Evolutionary conservation across 2,888 invertebrate species (phyloP).

Genomic region (Cactoblastis cactorum): DNA sequence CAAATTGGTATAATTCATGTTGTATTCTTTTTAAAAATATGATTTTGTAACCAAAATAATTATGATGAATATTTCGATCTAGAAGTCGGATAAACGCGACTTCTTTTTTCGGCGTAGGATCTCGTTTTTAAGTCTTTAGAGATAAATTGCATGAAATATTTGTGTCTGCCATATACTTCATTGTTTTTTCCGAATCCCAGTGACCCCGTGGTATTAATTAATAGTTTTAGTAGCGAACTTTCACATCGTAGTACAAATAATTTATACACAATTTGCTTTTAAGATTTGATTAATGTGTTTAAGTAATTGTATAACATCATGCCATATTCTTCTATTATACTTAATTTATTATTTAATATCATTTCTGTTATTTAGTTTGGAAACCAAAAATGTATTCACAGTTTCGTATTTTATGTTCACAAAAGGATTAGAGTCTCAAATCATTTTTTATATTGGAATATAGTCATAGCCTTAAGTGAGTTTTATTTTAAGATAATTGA

Average conservation of each 20-base stretch:
- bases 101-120: too few relatives aligned
- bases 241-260: slow-evolving; percentile 47
- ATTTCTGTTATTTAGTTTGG: not conserved
- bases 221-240: not conserved
- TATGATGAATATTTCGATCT: too few relatives aligned
- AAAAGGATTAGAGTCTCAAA: slow-evolving; percentile 53
- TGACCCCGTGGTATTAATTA: not conserved
- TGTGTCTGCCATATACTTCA: too few relatives aligned
- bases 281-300: slow-evolving; percentile 1
- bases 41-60: too few relatives aligned
- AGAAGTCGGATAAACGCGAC: too few relatives aligned
- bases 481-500: slow-evolving; percentile 24
- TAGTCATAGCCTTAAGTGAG: slow-evolving; percentile 49
- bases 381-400: slow-evolving; percentile 15
- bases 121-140: too few relatives aligned
- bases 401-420: not conserved
- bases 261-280: slow-evolving; percentile 23
- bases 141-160: too few relatives aligned
- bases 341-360: not conserved
- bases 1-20: too few relatives aligned
- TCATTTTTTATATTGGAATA: slow-evolving; percentile 40
- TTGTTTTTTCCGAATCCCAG: not conserved
- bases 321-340: slow-evolving; percentile 4
- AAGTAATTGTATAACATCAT: not conserved
- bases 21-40: too few relatives aligned